These are phyloP conservation scores for Luperina nickerlii DNA, from an alignment of 2,888 invertebrate genomes.

Conservation along the genomic window DNA sequence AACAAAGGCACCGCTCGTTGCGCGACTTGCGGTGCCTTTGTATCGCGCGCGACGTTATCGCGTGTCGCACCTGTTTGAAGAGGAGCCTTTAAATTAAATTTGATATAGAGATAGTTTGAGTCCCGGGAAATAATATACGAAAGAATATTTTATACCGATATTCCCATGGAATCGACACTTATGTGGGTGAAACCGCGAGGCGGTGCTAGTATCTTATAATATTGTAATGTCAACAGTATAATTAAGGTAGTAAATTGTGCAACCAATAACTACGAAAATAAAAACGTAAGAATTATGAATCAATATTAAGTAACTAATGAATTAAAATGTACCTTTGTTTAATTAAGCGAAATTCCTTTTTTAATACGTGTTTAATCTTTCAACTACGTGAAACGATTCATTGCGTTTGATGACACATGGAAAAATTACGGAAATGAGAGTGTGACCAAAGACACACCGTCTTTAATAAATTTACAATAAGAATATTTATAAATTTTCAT, in stretches of 20 bases:
- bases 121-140: no score
- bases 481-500: neutral
- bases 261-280: neutral
- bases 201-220: neutral
- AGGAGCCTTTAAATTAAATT: no score
- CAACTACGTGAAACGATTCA: constrained; percentile 12
- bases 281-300: neutral
- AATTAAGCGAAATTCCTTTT: constrained; percentile 16
- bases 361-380: constrained; percentile 47
- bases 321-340: constrained; percentile 30
- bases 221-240: neutral
- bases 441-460: neutral
- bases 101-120: no score
- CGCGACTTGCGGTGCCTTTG: no score
- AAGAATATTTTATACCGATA: no score
- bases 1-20: no score
- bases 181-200: no score
- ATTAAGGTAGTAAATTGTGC: neutral
- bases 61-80: no score
- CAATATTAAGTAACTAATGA: constrained; percentile 1
- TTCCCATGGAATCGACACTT: no score
- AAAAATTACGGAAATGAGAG: constrained; percentile 2
- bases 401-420: neutral
- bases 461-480: neutral
- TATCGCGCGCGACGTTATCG: no score